Evolutionary conservation across 2,113 vertebrate genomes (phyloP).

Genomic region (Oncorhynchus mykiss): DNA sequence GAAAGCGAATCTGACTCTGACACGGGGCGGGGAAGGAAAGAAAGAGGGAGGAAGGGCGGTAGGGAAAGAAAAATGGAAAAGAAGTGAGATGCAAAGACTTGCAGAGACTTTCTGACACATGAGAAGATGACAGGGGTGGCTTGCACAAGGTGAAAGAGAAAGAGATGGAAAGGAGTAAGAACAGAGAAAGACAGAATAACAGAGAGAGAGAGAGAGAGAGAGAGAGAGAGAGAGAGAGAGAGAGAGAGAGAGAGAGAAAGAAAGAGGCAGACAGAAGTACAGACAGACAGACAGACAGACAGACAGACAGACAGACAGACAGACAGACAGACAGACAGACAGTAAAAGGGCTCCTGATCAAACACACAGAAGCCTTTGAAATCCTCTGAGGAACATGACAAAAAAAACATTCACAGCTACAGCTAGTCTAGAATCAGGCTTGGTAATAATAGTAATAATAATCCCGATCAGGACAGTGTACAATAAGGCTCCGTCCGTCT

Average conservation of each 20-base stretch:
- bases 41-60: too few relatives aligned
- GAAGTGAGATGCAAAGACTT: too few relatives aligned
- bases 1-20: too few relatives aligned
- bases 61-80: too few relatives aligned
- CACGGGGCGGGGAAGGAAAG: too few relatives aligned
- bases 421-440: neutral
- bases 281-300: neutral
- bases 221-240: neutral
- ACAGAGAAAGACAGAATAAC: neutral
- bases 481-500: constrained; percentile 60
- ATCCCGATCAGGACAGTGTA: constrained; percentile 62
- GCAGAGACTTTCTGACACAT: too few relatives aligned
- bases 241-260: neutral
- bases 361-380: constrained; percentile 58
- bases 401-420: constrained; percentile 44
- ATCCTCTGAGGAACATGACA: constrained; percentile 38
- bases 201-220: neutral
- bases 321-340: too few relatives aligned
- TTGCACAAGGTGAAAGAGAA: constrained; percentile 41
- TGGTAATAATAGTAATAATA: neutral
- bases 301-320: too few relatives aligned
- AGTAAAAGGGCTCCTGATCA: constrained; percentile 34
- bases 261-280: constrained; percentile 9
- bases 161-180: constrained; percentile 9
- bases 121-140: constrained; percentile 17